Evolutionary conservation across 2,888 invertebrate genomes (phyloP).

Genomic region (Neoaliturus tenellus): DNA sequence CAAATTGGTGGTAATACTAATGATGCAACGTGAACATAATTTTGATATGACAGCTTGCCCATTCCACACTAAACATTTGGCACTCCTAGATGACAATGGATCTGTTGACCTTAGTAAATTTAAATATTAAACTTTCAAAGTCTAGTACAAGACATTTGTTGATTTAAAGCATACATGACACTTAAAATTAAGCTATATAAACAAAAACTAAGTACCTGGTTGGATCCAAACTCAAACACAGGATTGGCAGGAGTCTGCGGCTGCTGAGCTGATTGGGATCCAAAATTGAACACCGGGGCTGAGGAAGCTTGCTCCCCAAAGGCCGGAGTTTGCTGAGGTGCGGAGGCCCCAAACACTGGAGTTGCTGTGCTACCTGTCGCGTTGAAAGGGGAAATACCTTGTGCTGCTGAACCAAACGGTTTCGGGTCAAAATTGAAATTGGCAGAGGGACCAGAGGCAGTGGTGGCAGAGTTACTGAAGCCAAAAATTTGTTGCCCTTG

Average conservation of each 20-base stretch:
- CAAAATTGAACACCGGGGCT: conserved; percentile 48
- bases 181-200: too few species aligned
- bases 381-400: conserved; percentile 21
- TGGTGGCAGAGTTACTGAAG: neutral
- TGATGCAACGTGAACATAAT: too few species aligned
- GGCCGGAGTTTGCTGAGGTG: conserved; percentile 3
- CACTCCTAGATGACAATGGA: too few species aligned
- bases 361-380: neutral
- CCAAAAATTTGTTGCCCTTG: neutral
- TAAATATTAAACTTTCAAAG: too few species aligned
- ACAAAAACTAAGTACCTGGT: too few species aligned
- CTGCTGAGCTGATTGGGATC: conserved; percentile 23
- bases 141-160: too few species aligned
- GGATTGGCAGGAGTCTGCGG: conserved; percentile 15
- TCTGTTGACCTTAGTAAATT: too few species aligned
- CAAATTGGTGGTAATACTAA: too few species aligned
- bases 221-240: conserved; percentile 50
- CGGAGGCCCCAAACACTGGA: conserved; percentile 46
- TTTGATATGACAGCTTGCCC: too few species aligned
- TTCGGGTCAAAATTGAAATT: conserved; percentile 40
- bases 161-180: too few species aligned
- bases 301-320: conserved; percentile 25
- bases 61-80: too few species aligned
- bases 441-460: conserved; percentile 5
- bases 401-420: neutral